A percentile compares a stretch with the other conserved stretches of the same genome.
Evolutionary conservation across 2,113 vertebrate genomes (phyloP).

Genomic region (Glaucidium brasilianum): DNA sequence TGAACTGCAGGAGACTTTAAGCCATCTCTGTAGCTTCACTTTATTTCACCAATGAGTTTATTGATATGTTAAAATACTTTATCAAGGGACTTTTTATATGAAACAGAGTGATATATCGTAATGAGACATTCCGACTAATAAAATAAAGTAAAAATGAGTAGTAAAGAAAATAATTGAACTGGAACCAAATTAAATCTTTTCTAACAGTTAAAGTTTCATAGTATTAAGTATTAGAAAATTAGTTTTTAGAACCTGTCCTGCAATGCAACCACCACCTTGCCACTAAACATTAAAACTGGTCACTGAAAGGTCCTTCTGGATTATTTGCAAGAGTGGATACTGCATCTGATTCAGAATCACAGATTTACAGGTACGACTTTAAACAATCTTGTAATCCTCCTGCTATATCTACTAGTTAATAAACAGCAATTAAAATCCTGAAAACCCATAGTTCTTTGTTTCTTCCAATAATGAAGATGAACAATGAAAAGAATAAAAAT

Average conservation of each 20-base stretch:
- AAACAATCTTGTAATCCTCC: not conserved
- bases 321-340: not conserved
- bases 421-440: constrained; percentile 12
- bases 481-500: not conserved
- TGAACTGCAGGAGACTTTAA: not conserved
- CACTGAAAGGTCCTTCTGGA: not conserved
- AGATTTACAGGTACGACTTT: not conserved
- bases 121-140: not conserved
- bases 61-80: not conserved
- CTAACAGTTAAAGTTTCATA: not conserved
- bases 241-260: not conserved
- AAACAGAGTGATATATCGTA: not conserved
- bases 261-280: not conserved
- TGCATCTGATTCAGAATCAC: not conserved
- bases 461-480: not conserved
- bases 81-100: not conserved
- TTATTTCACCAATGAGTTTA: not conserved
- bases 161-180: not conserved
- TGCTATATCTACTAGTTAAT: not conserved
- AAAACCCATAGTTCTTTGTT: not conserved
- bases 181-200: not conserved
- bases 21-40: not conserved
- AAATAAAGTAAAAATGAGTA: not conserved
- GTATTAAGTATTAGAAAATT: not conserved
- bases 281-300: not conserved